phyloP scores from a whole-genome alignment of 2,113 vertebrate species.

The Zingel zingel region DNA sequence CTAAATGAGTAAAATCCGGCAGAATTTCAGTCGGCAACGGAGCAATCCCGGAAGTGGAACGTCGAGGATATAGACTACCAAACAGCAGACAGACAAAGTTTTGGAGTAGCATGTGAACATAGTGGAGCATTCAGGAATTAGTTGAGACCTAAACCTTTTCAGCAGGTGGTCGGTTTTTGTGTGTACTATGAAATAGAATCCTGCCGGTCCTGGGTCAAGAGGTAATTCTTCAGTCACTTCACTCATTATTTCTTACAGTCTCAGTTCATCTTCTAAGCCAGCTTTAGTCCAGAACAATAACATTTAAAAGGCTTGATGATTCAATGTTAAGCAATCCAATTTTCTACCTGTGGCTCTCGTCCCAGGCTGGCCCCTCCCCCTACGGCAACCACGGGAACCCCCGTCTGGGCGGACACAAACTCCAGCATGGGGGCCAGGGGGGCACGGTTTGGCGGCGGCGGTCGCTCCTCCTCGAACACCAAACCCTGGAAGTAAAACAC shows the following conservation, averaged over 20 bases:
- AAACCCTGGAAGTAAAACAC: conserved; percentile 84
- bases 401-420: conserved; percentile 95
- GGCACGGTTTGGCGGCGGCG: conserved; percentile 81
- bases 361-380: conserved; percentile 94
- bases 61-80: not conserved
- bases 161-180: too few species aligned
- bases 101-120: not conserved
- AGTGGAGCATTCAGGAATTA: not conserved
- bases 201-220: not conserved
- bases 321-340: conserved; percentile 16
- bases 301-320: conserved; percentile 32
- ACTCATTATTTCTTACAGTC: not conserved
- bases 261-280: conserved; percentile 1
- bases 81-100: not conserved
- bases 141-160: too few species aligned
- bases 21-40: too few species aligned
- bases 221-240: not conserved
- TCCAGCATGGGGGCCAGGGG: conserved; percentile 96
- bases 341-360: conserved; percentile 91
- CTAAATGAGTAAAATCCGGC: too few species aligned
- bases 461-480: conserved; percentile 93
- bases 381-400: conserved; percentile 93
- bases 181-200: too few species aligned
- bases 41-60: too few species aligned
- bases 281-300: conserved; percentile 1